Percentiles rank a stretch among this genome's conserved stretches.
Evolutionary conservation across 2,888 invertebrate genomes (phyloP).

Genomic region (Megamerina dolium): DNA sequence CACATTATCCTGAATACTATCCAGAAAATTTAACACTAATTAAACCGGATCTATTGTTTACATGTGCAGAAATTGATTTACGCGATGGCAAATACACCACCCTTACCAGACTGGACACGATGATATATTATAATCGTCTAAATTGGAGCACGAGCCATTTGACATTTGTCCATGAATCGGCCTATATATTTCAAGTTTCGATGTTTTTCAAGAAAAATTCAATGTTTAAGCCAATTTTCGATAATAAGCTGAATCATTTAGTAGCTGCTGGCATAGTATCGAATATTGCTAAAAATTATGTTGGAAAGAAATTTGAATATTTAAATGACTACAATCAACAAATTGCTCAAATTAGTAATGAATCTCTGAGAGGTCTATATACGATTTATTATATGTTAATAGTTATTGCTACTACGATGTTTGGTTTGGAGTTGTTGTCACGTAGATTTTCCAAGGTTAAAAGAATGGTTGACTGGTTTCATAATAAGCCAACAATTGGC

Average conservation of each 20-base stretch:
- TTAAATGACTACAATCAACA: conserved; percentile 8
- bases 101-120: conserved; percentile 24
- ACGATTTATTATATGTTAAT: conserved; percentile 13
- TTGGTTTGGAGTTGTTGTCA: conserved; percentile 21
- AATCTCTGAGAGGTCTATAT: conserved; percentile 19
- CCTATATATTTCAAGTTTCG: conserved; percentile 28
- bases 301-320: background rate
- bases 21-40: conserved; percentile 24
- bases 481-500: too few relatives aligned
- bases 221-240: conserved; percentile 24
- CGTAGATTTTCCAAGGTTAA: background rate
- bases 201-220: conserved; percentile 34
- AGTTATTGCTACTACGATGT: conserved; percentile 13
- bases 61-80: conserved; percentile 22
- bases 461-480: conserved; percentile 5
- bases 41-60: too few relatives aligned
- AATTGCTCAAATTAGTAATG: conserved; percentile 17
- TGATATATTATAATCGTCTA: conserved; percentile 27
- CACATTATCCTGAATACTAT: conserved; percentile 26
- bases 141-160: conserved; percentile 25
- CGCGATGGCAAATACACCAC: conserved; percentile 17
- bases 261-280: conserved; percentile 27
- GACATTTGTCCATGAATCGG: conserved; percentile 30
- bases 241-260: conserved; percentile 29
- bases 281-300: conserved; percentile 12